Base-by-base conservation (phyloP, 2,113 vertebrate species). In the Microtus richardsoni region DNA sequence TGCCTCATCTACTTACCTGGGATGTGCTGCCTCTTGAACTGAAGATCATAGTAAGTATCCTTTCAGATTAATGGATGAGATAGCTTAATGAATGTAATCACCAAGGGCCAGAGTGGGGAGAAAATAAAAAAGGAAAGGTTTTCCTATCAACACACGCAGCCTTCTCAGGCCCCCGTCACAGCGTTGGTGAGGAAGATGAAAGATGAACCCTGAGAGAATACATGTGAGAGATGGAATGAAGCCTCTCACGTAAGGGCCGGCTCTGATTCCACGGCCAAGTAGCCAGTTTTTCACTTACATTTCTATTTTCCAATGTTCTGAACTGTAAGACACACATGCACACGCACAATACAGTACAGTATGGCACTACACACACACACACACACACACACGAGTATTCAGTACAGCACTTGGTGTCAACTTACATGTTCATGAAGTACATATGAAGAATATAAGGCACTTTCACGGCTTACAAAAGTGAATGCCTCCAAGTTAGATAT, bases 391-490 rank as follows among this genome's bases (percentile, higher is more conserved):
- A 28, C 14, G 11, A 78, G 3, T 49, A 87, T 41, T 92, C 71
- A 88, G 11, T 58, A 92, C 77, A 26, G 91, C 73, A 68, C 77
- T 92, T 71, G 79, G 17, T 75, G 94, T 84, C 52, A 60, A 73
- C 52, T 93, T 62, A 96, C 92, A 97, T 33, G 47, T 13, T 78
- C n/a, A 73, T 44, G 74, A 94, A 88, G 74, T 85, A 80, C 30
- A 82, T 47, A 39, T 66, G 82, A 92, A 85, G 85, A 93, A 77
- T 52, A 71, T 97, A 97, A 97, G 97, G 97, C 96, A 97, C 95
- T 88, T 97, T 91, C 78, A 93, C 95, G 97, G 96, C 93, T 95
- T 97, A 97, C 85, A 95, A 92, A 97, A 98, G 97, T 95, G 97
- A 98, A 98, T 97, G 96, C 96, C 97, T 98, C 88, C 77, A 96